Conservation (phyloP, 2,113 vertebrate genomes). For the Porphyrio hochstetteri region DNA sequence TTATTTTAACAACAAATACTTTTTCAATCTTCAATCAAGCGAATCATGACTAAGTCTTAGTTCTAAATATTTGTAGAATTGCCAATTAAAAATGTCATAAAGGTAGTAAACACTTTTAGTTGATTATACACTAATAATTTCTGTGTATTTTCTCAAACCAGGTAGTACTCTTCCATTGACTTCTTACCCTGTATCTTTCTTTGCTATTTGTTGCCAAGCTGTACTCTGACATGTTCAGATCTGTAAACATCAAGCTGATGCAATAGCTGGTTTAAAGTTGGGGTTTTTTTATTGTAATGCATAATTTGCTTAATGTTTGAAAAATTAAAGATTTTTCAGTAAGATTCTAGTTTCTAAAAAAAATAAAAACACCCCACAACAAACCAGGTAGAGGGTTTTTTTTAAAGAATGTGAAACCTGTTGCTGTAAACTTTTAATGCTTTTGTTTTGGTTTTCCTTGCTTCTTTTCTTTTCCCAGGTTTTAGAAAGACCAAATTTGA, state of each 20-base stretch:
- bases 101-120: neutral
- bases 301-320: neutral
- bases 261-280: neutral
- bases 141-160: fast-evolving
- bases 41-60: neutral
- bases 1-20: neutral
- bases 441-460: neutral
- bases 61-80: neutral
- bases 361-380: neutral
- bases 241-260: neutral
- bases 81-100: neutral
- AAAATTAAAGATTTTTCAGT: neutral
- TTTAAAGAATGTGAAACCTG: neutral
- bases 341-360: neutral
- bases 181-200: neutral
- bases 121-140: neutral
- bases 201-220: neutral
- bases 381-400: neutral
- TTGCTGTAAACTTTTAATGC: neutral
- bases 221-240: neutral
- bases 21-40: neutral
- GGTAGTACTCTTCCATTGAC: neutral
- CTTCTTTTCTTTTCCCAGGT: neutral
- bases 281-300: neutral
- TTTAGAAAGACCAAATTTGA: neutral